Percentiles rank a stretch among this genome's conserved stretches.
Evolutionary conservation across 2,888 invertebrate species (phyloP).

Genomic region (Cryptocheilus praepositus): DNA sequence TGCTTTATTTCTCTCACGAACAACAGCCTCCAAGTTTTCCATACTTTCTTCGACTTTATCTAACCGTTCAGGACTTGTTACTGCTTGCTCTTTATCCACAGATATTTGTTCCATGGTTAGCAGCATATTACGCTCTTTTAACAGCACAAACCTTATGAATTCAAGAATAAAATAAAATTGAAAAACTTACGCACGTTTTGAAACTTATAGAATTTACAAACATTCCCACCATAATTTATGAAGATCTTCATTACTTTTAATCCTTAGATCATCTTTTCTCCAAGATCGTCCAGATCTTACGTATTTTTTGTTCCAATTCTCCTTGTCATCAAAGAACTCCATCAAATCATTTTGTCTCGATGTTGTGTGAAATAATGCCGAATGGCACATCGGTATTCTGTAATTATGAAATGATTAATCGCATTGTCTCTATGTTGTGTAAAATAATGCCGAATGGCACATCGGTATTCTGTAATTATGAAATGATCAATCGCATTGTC

Average conservation of each 20-base stretch:
- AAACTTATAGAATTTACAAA: conserved; percentile 72
- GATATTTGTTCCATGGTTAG: conserved; percentile 95
- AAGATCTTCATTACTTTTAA: conserved; percentile 95
- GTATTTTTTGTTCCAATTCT: conserved; percentile 87
- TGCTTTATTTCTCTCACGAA: conserved; percentile 94
- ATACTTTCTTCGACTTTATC: conserved; percentile 97
- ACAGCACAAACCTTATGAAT: conserved; percentile 82
- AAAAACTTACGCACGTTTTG: neutral
- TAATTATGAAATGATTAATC: neutral
- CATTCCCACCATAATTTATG: conserved; percentile 90
- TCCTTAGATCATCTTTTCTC: conserved; percentile 91
- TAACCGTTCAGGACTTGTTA: conserved; percentile 94
- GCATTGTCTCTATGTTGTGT: conserved; percentile 68
- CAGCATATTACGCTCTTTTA: conserved; percentile 98
- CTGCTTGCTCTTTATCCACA: conserved; percentile 80
- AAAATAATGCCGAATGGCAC: conserved; percentile 41
- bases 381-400: conserved; percentile 31
- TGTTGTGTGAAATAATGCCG: conserved; percentile 70
- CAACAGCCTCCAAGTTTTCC: conserved; percentile 92
- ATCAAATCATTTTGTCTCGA: conserved; percentile 78
- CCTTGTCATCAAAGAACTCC: conserved; percentile 93
- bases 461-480: conserved; percentile 24
- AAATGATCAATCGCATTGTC: conserved; percentile 70
- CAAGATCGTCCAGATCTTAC: conserved; percentile 91
- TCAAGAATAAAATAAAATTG: neutral